These are phyloP conservation scores for Pelusios castaneus DNA, from an alignment of 2,113 vertebrate genomes.

Conservation along the genomic window DNA sequence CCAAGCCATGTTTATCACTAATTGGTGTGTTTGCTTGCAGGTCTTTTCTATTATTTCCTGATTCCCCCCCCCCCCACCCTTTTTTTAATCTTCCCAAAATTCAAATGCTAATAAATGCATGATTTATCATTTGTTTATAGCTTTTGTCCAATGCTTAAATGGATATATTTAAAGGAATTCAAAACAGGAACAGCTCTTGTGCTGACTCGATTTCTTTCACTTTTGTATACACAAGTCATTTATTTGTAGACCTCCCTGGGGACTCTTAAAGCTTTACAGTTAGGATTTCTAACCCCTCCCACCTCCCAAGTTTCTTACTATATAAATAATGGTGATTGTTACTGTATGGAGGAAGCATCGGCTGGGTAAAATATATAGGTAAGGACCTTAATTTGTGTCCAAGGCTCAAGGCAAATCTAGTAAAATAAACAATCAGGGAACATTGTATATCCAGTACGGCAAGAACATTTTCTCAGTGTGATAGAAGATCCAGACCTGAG, in stretches of 20 bases:
- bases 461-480: too few relatives aligned
- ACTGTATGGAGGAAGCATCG: conserved; percentile 35
- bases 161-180: conserved; percentile 58
- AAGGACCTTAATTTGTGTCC: conserved; percentile 64
- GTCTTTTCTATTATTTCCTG: conserved; percentile 77
- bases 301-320: conserved; percentile 51
- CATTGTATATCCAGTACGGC: neutral
- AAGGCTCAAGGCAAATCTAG: conserved; percentile 22
- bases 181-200: conserved; percentile 60
- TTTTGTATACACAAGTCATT: conserved; percentile 53
- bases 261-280: conserved; percentile 61
- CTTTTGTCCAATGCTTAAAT: conserved; percentile 54
- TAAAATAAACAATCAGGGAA: conserved; percentile 38
- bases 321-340: conserved; percentile 44
- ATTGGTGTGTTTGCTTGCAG: conserved; percentile 73
- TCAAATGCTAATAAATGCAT: conserved; percentile 76
- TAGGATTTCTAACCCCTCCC: neutral
- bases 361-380: conserved; percentile 43
- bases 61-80: conserved; percentile 59
- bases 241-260: conserved; percentile 59
- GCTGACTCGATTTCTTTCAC: conserved; percentile 66
- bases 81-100: conserved; percentile 79
- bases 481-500: too few relatives aligned
- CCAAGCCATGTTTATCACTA: conserved; percentile 77
- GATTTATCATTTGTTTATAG: conserved; percentile 79